These are phyloP conservation scores for Drepana arcuata DNA, from an alignment of 1,140 invertebrate species.

Conservation along the genomic window DNA sequence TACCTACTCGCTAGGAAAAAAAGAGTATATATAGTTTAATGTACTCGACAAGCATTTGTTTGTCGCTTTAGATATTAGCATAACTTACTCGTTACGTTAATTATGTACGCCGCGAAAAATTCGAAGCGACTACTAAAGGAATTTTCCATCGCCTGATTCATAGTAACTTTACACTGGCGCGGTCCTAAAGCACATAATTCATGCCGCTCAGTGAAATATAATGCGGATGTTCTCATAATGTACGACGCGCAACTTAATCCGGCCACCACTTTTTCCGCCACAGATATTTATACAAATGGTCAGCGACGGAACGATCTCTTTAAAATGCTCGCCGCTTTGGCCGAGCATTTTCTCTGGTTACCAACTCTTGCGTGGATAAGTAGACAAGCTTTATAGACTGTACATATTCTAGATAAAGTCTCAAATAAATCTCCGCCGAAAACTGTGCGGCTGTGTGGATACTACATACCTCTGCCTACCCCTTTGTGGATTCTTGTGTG, in stretches of 20 bases:
- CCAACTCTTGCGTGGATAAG: neutral
- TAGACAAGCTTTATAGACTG: no score
- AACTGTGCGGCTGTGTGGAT: no score
- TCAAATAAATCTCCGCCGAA: no score
- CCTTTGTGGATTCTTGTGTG: no score
- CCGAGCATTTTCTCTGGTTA: constrained; percentile 1
- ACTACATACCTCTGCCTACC: no score
- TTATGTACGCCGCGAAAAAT: constrained; percentile 17
- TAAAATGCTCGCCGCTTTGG: neutral
- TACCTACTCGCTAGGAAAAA: no score
- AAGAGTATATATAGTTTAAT: no score
- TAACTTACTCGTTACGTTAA: no score
- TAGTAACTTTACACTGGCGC: constrained; percentile 33
- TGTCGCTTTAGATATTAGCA: no score
- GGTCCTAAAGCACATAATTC: constrained; percentile 42
- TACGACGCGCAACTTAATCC: constrained; percentile 53
- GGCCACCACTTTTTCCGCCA: constrained; percentile 34
- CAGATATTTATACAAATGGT: constrained; percentile 36
- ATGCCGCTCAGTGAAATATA: constrained; percentile 51
- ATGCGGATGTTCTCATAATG: constrained; percentile 54
- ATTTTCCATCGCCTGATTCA: constrained; percentile 30
- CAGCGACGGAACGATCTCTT: constrained; percentile 6
- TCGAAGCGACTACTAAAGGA: constrained; percentile 9
- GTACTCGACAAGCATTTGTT: no score
- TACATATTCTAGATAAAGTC: no score